Percentiles rank a stretch among this genome's conserved stretches.
These are phyloP conservation scores for Eupithecia abbreviata DNA, from an alignment of 2,888 invertebrate species.

Conservation along the genomic window DNA sequence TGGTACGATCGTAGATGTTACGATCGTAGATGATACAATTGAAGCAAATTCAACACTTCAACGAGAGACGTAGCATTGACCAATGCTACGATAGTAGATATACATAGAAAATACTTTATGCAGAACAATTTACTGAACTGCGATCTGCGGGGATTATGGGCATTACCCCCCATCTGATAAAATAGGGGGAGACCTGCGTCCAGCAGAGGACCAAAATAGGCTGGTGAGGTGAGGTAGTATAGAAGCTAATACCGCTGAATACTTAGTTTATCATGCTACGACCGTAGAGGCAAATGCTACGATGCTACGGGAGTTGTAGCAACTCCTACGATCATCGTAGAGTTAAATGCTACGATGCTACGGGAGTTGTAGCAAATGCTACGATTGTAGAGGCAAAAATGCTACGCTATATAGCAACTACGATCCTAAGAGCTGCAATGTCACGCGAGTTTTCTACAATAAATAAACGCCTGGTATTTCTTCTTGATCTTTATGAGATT, in stretches of 20 bases:
- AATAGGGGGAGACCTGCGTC: no score
- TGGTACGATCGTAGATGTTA: background rate
- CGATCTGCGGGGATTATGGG: no score
- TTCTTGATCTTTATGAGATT: background rate
- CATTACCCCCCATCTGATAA: no score
- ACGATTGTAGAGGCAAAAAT: background rate
- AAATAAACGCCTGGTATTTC: background rate
- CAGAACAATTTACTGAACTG: no score
- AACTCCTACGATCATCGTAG: background rate
- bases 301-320: background rate
- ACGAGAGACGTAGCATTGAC: background rate
- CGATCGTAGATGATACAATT: background rate
- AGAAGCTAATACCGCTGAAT: no score
- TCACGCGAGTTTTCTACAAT: background rate
- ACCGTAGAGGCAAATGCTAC: background rate
- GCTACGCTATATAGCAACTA: background rate
- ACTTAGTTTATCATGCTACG: no score
- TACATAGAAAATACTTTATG: no score
- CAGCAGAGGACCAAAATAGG: no score
- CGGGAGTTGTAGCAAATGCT: background rate
- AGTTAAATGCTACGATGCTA: background rate
- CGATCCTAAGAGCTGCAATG: background rate
- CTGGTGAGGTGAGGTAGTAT: no score
- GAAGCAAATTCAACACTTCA: background rate
- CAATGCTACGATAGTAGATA: background rate